Evolutionary conservation across 1,140 invertebrate genomes (phyloP).

Genomic region (Bicyclus anynana): DNA sequence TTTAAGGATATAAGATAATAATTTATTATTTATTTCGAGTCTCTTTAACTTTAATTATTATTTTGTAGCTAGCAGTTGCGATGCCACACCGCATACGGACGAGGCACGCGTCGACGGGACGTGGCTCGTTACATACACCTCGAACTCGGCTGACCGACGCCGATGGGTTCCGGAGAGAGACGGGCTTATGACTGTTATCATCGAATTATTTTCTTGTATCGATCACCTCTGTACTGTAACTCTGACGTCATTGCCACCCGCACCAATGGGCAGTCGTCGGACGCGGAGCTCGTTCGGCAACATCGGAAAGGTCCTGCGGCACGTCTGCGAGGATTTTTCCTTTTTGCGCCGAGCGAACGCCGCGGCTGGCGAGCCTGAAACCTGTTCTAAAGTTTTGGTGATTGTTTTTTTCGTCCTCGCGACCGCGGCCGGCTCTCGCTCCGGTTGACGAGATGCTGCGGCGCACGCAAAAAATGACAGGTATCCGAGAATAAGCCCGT

Average conservation of each 20-base stretch:
- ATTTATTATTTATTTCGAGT: slow-evolving; percentile 78
- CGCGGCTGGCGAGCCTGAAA: slow-evolving; percentile 51
- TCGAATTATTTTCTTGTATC: neutral
- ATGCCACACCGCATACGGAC: slow-evolving; percentile 70
- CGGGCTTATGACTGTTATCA: slow-evolving; percentile 24
- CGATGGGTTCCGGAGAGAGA: slow-evolving; percentile 40
- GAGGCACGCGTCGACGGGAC: slow-evolving; percentile 65
- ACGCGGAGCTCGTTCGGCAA: slow-evolving; percentile 47
- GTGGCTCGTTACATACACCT: slow-evolving; percentile 47
- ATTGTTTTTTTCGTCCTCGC: slow-evolving; percentile 64
- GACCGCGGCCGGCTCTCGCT: slow-evolving; percentile 35
- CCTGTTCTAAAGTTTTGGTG: slow-evolving; percentile 66
- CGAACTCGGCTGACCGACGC: slow-evolving; percentile 41
- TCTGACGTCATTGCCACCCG: too few species aligned
- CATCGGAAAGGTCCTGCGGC: slow-evolving; percentile 40
- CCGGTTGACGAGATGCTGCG: slow-evolving; percentile 37
- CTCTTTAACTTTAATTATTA: slow-evolving; percentile 73
- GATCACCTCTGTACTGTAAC: too few species aligned
- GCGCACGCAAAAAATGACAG: slow-evolving; percentile 52
- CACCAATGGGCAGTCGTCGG: too few species aligned
- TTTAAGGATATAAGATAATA: slow-evolving; percentile 77
- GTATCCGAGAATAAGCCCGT: slow-evolving; percentile 44
- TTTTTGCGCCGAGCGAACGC: slow-evolving; percentile 61
- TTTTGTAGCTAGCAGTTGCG: slow-evolving; percentile 61
- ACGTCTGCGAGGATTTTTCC: slow-evolving; percentile 57